A percentile compares a stretch with the other conserved stretches of the same genome.
phyloP scores from a whole-genome alignment of 37 sponge, comb jelly and placozoan species.

The Chondrosia reniformis region DNA sequence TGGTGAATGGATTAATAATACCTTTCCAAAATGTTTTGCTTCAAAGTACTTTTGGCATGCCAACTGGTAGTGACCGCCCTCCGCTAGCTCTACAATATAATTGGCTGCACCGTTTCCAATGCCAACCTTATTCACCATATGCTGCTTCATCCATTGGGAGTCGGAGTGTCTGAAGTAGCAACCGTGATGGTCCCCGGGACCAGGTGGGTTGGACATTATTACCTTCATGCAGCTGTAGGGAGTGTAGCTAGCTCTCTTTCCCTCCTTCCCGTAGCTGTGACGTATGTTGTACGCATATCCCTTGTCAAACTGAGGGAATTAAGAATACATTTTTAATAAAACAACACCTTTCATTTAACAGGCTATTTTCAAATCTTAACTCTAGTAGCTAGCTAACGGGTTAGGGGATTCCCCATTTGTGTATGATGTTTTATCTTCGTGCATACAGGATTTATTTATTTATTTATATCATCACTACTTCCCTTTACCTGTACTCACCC shows the following conservation, averaged over 20 bases:
- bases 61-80: slow-evolving; percentile 82
- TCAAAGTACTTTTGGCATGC: slow-evolving; percentile 93
- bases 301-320: slow-evolving; percentile 79
- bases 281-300: slow-evolving; percentile 91
- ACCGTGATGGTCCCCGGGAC: slow-evolving; percentile 89
- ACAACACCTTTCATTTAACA: no score
- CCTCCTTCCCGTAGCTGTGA: slow-evolving; percentile 93
- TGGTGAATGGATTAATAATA: no score
- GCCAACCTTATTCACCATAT: slow-evolving; percentile 48
- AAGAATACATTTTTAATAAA: no score
- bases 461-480: no score
- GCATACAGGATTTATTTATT: no score
- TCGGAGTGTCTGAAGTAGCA: slow-evolving; percentile 94
- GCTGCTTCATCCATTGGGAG: slow-evolving; percentile 37
- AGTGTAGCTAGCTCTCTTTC: slow-evolving; percentile 87
- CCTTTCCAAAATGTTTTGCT: slow-evolving; percentile 29
- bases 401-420: no score
- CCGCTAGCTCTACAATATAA: slow-evolving; percentile 48
- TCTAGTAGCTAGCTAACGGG: no score
- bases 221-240: slow-evolving; percentile 96
- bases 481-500: no score
- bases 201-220: slow-evolving; percentile 79
- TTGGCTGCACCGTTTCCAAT: slow-evolving; percentile 26
- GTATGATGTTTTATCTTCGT: no score
- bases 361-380: no score